phyloP scores from a whole-genome alignment of 2,797 vertebrate species.

The Gambusia yucatana region DNA sequence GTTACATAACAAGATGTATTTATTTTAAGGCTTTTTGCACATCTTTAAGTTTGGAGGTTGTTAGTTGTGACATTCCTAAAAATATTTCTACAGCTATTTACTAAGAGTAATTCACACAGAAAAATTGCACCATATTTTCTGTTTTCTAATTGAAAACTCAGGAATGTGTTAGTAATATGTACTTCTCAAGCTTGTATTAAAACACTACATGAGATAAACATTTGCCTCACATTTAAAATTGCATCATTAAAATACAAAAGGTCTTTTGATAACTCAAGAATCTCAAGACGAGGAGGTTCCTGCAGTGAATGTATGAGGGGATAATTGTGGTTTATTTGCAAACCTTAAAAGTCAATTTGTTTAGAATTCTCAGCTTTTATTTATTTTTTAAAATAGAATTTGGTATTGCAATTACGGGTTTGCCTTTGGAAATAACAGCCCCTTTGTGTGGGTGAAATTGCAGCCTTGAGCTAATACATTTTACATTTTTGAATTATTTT shows the following conservation, averaged over 20 bases:
- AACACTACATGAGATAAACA: constrained; percentile 92
- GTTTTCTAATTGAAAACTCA: constrained; percentile 94
- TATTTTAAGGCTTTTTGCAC: constrained; percentile 8
- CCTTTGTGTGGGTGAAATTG: constrained; percentile 41
- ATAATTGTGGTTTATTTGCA: constrained; percentile 84
- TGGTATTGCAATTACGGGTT: constrained; percentile 72
- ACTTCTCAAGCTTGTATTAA: constrained; percentile 96
- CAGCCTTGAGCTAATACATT: constrained; percentile 29
- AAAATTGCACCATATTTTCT: constrained; percentile 72
- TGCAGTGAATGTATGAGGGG: constrained; percentile 93
- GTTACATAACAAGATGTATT: not conserved
- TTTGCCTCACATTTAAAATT: constrained; percentile 91
- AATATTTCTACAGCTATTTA: constrained; percentile 80
- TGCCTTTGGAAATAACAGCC: constrained; percentile 41
- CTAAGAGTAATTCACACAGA: constrained; percentile 49
- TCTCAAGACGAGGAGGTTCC: constrained; percentile 90
- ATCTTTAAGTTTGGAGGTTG: not conserved
- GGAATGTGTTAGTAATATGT: constrained; percentile 98
- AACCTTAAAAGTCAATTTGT: constrained; percentile 64
- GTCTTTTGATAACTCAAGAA: constrained; percentile 89
- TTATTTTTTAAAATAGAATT: constrained; percentile 69
- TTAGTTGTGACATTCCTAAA: constrained; percentile 81
- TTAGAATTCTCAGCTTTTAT: constrained; percentile 67
- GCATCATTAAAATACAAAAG: constrained; percentile 85
- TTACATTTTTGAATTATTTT: constrained; percentile 28